A percentile compares a stretch with the other conserved stretches of the same genome.
Conservation (phyloP, 2,888 invertebrate genomes). For the Microctonus hyperodae region DNA sequence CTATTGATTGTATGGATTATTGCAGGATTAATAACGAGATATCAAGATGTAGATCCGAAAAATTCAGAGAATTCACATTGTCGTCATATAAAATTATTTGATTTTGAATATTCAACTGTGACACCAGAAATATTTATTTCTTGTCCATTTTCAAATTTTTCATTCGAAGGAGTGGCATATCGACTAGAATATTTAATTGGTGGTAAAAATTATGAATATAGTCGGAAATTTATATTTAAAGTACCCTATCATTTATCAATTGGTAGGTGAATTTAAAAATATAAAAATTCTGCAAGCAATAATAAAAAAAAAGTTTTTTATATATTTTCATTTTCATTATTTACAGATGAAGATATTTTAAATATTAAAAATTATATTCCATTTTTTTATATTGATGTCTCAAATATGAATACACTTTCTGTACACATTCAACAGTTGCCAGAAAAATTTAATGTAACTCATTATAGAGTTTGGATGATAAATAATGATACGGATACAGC, state of each 20-base stretch:
- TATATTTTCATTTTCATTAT: conserved; percentile 5
- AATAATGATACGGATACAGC: conserved; percentile 49
- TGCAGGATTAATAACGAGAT: conserved; percentile 51
- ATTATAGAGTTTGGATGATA: conserved; percentile 55
- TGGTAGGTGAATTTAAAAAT: conserved; percentile 40
- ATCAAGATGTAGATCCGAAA: conserved; percentile 48
- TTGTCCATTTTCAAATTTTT: conserved; percentile 50
- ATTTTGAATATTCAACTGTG: conserved; percentile 33
- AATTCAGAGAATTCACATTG: conserved; percentile 46
- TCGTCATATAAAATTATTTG: conserved; percentile 43
- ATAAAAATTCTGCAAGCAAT: neutral
- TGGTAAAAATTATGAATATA: conserved; percentile 47
- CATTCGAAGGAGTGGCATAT: conserved; percentile 49
- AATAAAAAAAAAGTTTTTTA: neutral
- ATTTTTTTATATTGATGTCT: conserved; percentile 58
- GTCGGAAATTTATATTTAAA: conserved; percentile 53
- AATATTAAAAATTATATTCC: conserved; percentile 48
- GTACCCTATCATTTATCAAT: conserved; percentile 52
- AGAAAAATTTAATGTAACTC: conserved; percentile 51
- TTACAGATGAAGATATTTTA: conserved; percentile 39
- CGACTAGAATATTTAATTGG: conserved; percentile 49
- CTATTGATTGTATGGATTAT: neutral
- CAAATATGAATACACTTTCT: conserved; percentile 46
- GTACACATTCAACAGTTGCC: conserved; percentile 57
- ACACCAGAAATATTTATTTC: conserved; percentile 48